Percentiles rank a stretch among this genome's conserved stretches.
Conservation (phyloP, 2,888 invertebrate species). For the Noctuana brunneofusca region DNA sequence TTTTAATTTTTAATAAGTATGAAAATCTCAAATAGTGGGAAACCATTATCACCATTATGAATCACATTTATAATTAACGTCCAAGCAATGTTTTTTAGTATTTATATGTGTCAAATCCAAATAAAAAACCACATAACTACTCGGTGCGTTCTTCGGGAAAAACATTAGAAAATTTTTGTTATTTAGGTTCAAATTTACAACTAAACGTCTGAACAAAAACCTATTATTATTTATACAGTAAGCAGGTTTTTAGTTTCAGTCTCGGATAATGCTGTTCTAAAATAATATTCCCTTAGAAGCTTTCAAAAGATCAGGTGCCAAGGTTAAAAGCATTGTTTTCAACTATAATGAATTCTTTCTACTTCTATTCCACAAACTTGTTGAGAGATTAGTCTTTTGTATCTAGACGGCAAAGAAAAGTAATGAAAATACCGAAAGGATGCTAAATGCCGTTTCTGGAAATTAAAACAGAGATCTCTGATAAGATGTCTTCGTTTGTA, state of each 20-base stretch:
- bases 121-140: too few species aligned
- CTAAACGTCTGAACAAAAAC: constrained; percentile 1
- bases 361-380: constrained; percentile 13
- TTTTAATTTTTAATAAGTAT: too few species aligned
- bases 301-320: constrained; percentile 22
- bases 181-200: neutral
- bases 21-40: too few species aligned
- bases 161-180: too few species aligned
- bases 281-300: constrained; percentile 9
- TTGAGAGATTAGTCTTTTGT: constrained; percentile 26
- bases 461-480: too few species aligned
- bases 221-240: neutral
- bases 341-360: constrained; percentile 11
- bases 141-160: too few species aligned
- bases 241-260: neutral
- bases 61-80: too few species aligned
- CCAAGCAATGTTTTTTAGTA: too few species aligned
- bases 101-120: too few species aligned
- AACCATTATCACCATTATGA: too few species aligned
- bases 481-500: too few species aligned
- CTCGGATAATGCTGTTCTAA: constrained; percentile 7
- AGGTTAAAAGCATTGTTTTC: constrained; percentile 31
- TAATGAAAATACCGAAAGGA: neutral
- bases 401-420: constrained; percentile 1
- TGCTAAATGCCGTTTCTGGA: neutral